Evolutionary conservation across 2,113 vertebrate species (phyloP), one percentile per base, ranked within the genome.

Genomic region (Chascanopsetta lugubris): DNA sequence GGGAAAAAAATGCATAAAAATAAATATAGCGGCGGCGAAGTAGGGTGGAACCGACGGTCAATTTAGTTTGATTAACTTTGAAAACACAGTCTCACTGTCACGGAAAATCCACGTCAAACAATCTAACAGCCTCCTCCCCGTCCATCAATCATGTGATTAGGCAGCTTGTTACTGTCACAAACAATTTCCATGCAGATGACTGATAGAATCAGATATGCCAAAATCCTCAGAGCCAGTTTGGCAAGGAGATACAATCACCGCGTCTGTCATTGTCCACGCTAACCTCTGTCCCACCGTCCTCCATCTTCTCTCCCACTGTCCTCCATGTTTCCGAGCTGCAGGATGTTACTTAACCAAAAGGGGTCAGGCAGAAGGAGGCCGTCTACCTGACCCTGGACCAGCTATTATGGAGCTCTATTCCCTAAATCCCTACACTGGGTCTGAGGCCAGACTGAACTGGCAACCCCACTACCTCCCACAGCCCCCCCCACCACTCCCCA

Each of bases 331-430:
- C 26, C 27, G 40, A 5, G 53, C 79, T 77, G 85, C 71, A 78
- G 75, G 88, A 61, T 70, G 69, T 92, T 93, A 92, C 77, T 92
- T 93, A 93, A 93, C 73, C 81, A 79, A 78, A 76, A 54, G 75
- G 32, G 84, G 82, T 80, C 66, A 59, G 71, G 88, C 85, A 84
- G 87, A 90, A 68, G 66, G 61, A 82, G 83, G 65, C 62, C 59
- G 63, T 64, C 86, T 83, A 80, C 75, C 79, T 91, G 89, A 93
- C 91, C 89, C 85, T 78, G 69, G 79, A 91, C 77, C 90, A 90
- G 77, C 72, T 88, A 89, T 89, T 90, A 92, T 84, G 74, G 83
- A 80, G 88, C 88, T 89, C 81, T 88, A 90, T 88, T 94, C 90
- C 91, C 91, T 73, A 89, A 93, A 82, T 71, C 84, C 85, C 85